phyloP scores from a whole-genome alignment of 2,888 invertebrate genomes.

The Synanthedon formicaeformis region DNA sequence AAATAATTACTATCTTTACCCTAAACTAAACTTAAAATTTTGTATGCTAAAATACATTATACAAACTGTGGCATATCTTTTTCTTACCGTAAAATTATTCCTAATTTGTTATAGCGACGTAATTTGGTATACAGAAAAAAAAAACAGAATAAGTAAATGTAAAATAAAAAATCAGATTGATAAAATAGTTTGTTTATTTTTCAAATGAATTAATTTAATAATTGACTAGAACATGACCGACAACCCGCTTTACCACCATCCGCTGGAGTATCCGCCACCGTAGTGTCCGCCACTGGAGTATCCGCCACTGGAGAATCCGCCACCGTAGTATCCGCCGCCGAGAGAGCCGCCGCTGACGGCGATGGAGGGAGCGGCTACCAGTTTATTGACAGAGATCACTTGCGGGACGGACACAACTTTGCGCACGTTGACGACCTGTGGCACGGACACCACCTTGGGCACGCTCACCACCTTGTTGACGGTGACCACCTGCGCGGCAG shows the following conservation, averaged over 20 bases:
- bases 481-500: slow-evolving; percentile 19
- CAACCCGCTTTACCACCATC: slow-evolving; percentile 14
- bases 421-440: slow-evolving; percentile 28
- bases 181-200: too few species aligned
- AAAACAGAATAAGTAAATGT: too few species aligned
- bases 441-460: slow-evolving; percentile 23
- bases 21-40: too few species aligned
- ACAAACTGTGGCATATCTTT: too few species aligned
- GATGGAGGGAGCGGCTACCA: slow-evolving; percentile 26
- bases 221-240: slow-evolving; percentile 5
- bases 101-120: too few species aligned
- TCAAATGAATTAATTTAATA: not conserved
- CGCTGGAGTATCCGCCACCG: slow-evolving; percentile 7
- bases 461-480: slow-evolving; percentile 34
- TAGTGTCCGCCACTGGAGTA: slow-evolving; percentile 7
- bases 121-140: too few species aligned
- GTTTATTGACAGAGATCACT: slow-evolving; percentile 38
- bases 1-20: too few species aligned
- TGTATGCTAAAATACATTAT: too few species aligned
- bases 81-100: too few species aligned
- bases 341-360: slow-evolving; percentile 11
- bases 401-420: slow-evolving; percentile 35
- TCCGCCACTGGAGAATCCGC: slow-evolving; percentile 14
- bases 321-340: slow-evolving; percentile 5
- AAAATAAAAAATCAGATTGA: too few species aligned